Percentiles rank a stretch among this genome's conserved stretches.
phyloP scores from a whole-genome alignment of 1,140 invertebrate species.

The Phthorimaea operculella region DNA sequence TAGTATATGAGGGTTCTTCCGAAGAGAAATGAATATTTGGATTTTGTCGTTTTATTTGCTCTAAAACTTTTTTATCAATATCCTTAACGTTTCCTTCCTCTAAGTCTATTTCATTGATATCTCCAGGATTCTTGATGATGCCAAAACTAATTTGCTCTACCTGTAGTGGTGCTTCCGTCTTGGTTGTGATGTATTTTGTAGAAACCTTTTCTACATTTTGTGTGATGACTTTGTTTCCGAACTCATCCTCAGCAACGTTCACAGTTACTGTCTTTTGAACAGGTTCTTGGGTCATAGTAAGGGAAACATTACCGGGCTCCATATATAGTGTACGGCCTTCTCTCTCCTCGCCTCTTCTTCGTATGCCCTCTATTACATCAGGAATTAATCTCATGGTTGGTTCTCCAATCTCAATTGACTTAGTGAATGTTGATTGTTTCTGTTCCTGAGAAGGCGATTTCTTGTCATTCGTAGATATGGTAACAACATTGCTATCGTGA shows the following conservation, averaged over 20 bases:
- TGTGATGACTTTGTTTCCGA: constrained; percentile 63
- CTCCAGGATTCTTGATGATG: constrained; percentile 47
- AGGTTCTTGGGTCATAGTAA: constrained; percentile 61
- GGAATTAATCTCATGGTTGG: constrained; percentile 46
- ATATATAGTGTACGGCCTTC: constrained; percentile 55
- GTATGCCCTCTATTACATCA: constrained; percentile 58
- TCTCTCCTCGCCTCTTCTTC: constrained; percentile 39
- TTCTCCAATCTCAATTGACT: constrained; percentile 65
- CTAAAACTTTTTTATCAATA: constrained; percentile 54
- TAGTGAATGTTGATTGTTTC: constrained; percentile 42
- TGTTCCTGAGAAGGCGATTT: constrained; percentile 24
- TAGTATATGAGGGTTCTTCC: constrained; percentile 55
- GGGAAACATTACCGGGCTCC: constrained; percentile 53
- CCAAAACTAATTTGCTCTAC: constrained; percentile 63
- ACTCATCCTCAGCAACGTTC: constrained; percentile 63
- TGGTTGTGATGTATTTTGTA: constrained; percentile 50
- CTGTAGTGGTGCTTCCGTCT: constrained; percentile 56
- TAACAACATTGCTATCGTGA: constrained; percentile 52
- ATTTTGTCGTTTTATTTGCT: constrained; percentile 60
- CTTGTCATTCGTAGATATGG: constrained; percentile 56
- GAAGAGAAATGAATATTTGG: constrained; percentile 60
- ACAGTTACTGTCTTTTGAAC: constrained; percentile 64
- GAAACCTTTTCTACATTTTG: constrained; percentile 63
- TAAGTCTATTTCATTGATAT: constrained; percentile 47
- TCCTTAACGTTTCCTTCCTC: constrained; percentile 57